Evolutionary conservation across 2,888 invertebrate genomes (phyloP).

Genomic region (Arge pagana): DNA sequence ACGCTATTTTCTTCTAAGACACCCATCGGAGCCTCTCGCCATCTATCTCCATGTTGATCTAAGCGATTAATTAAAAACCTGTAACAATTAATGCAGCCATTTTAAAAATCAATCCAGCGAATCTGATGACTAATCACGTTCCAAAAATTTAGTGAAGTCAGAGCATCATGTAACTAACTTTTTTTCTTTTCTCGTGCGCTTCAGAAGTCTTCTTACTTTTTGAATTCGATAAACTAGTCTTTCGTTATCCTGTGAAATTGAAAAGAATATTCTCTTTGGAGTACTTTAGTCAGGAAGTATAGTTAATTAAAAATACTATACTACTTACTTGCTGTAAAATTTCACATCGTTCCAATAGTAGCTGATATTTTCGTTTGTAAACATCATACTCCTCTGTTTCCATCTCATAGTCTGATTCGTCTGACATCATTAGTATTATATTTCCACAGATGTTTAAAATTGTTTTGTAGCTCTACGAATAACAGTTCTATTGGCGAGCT

Average conservation of each 20-base stretch:
- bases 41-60: conserved; percentile 73
- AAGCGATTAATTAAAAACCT: conserved; percentile 71
- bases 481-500: neutral
- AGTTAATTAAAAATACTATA: no score
- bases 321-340: conserved; percentile 67
- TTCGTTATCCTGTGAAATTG: conserved; percentile 69
- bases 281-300: no score
- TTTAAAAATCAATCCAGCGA: no score
- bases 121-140: neutral
- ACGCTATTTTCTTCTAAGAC: conserved; percentile 57
- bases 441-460: neutral
- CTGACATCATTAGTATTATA: conserved; percentile 57
- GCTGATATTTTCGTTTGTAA: conserved; percentile 75
- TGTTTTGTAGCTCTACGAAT: neutral
- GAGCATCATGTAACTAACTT: conserved; percentile 52
- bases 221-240: conserved; percentile 73
- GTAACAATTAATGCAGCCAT: conserved; percentile 6
- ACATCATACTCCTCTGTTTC: conserved; percentile 67
- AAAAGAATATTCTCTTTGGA: no score
- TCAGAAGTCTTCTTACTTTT: conserved; percentile 71
- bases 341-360: conserved; percentile 75
- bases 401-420: conserved; percentile 66
- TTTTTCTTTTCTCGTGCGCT: conserved; percentile 71
- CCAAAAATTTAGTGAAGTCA: no score
- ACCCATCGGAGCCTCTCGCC: conserved; percentile 67